phyloP scores from a whole-genome alignment of 2,113 vertebrate genomes.

The Thoracochromis brauschi region DNA sequence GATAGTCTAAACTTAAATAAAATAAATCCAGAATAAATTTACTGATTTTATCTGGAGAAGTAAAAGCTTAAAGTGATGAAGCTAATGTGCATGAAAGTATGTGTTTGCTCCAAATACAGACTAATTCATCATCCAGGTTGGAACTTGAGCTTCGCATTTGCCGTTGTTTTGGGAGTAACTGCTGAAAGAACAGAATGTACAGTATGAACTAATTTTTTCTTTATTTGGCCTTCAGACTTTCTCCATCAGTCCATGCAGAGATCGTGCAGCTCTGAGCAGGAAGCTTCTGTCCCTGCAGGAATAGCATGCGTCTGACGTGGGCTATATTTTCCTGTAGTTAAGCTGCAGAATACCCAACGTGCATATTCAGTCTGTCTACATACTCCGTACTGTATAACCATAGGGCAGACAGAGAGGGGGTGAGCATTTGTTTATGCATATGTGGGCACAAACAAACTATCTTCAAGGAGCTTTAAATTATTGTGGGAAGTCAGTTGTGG shows the following conservation, averaged over 20 bases:
- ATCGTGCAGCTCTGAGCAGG: constrained; percentile 3
- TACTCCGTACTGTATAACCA: background rate
- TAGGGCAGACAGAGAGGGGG: background rate
- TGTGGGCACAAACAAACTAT: constrained; percentile 2
- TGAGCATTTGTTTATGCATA: background rate
- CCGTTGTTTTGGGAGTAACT: constrained; percentile 3
- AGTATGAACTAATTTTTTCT: background rate
- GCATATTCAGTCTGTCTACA: background rate
- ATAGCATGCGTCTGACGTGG: background rate
- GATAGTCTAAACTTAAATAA: background rate
- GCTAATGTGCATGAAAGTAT: background rate
- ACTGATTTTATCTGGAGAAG: background rate
- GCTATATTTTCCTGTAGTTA: constrained; percentile 33
- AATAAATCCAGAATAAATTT: background rate
- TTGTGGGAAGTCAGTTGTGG: constrained; percentile 11
- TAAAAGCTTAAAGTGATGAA: background rate
- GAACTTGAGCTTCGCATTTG: background rate
- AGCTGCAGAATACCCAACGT: constrained; percentile 9
- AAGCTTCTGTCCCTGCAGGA: constrained; percentile 7
- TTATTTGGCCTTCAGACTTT: constrained; percentile 11
- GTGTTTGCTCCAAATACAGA: background rate
- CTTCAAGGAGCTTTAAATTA: constrained; percentile 37
- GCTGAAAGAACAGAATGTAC: background rate
- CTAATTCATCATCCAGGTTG: background rate
- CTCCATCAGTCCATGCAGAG: background rate